Conservation (phyloP, 2,888 invertebrate genomes). For the Platycnemis pennipes region DNA sequence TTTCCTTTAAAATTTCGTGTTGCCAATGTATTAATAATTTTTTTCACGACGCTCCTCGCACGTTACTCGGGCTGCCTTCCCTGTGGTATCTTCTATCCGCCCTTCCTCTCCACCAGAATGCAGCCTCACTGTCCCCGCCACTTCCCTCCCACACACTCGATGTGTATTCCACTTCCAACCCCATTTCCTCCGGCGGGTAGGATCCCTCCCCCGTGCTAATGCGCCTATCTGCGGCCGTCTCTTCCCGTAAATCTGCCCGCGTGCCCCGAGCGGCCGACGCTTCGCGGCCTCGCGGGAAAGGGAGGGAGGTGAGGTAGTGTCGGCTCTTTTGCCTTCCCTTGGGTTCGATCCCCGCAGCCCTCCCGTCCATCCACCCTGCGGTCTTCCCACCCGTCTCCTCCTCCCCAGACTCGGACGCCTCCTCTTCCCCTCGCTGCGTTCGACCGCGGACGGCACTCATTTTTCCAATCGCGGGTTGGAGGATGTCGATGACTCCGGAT, state of each 20-base stretch:
- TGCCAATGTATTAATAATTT: neutral
- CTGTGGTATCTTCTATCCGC: neutral
- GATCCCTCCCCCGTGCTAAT: conserved; percentile 30
- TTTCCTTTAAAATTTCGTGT: neutral
- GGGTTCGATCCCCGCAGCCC: neutral
- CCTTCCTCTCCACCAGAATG: neutral
- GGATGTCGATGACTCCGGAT: conserved; percentile 65
- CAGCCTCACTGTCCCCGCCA: neutral
- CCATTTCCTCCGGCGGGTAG: neutral
- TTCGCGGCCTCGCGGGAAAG: neutral
- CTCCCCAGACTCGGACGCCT: neutral
- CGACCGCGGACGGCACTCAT: conserved; percentile 56
- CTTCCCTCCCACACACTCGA: neutral
- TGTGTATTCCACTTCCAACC: neutral
- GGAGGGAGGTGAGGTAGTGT: neutral
- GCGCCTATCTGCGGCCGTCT: conserved; percentile 31
- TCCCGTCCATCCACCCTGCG: neutral
- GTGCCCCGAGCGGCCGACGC: conserved; percentile 6
- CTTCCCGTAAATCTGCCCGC: conserved; percentile 50
- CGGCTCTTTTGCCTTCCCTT: neutral
- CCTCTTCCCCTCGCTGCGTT: neutral
- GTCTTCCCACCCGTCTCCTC: neutral
- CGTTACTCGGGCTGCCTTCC: neutral
- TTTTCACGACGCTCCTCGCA: neutral
- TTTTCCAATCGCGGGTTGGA: neutral